Evolutionary conservation across 2,113 vertebrate species (phyloP).

Genomic region (Marmota flaviventris): DNA sequence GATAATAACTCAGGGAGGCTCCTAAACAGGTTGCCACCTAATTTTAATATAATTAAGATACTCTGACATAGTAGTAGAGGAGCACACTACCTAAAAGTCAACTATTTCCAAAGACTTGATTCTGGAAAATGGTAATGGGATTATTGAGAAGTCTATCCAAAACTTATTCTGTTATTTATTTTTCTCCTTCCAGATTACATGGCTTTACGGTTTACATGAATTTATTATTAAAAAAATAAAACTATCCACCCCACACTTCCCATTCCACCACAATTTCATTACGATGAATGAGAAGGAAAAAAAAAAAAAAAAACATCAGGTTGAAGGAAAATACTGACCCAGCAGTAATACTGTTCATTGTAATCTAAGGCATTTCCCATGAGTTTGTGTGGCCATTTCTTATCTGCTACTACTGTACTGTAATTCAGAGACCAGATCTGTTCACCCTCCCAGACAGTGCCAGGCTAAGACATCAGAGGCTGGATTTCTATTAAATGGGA

Average conservation of each 20-base stretch:
- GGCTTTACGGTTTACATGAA: background rate
- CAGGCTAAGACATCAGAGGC: background rate
- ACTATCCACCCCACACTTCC: background rate
- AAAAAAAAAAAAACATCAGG: background rate
- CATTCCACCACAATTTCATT: background rate
- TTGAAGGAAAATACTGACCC: background rate
- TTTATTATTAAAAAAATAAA: background rate
- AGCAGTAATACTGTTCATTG: background rate
- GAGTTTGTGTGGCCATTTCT: background rate
- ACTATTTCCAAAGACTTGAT: slow-evolving; percentile 24
- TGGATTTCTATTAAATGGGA: background rate
- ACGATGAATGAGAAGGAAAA: background rate
- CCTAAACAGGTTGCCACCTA: background rate
- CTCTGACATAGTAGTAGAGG: background rate
- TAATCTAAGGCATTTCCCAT: background rate
- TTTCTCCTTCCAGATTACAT: background rate
- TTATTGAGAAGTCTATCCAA: slow-evolving; percentile 34
- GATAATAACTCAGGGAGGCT: slow-evolving; percentile 9
- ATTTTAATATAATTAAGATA: slow-evolving; percentile 27
- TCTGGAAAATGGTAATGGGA: background rate
- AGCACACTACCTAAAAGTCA: background rate
- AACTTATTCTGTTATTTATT: background rate
- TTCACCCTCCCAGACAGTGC: background rate
- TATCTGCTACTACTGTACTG: background rate
- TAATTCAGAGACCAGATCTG: background rate